These are phyloP conservation scores for Mesocentrotus franciscanus DNA, from an alignment of 53 echinoderm and acorn worm genomes.

Conservation along the genomic window DNA sequence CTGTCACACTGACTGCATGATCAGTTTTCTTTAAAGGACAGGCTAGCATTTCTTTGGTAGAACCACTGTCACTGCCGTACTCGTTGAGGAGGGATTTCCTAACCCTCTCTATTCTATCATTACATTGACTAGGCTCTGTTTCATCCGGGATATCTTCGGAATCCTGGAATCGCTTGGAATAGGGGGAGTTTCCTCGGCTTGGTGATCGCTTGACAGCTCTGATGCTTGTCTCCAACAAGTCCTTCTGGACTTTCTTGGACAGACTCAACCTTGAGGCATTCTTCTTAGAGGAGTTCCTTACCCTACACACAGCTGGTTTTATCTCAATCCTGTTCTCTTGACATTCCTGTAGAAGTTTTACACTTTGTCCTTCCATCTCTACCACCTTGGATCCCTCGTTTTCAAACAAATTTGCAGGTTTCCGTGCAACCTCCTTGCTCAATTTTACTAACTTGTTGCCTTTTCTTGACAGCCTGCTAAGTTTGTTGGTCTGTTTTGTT, in stretches of 20 bases:
- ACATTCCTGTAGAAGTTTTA: background rate
- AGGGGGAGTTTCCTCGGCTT: conserved; percentile 80
- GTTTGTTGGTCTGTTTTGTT: background rate
- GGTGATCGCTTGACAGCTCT: conserved; percentile 72
- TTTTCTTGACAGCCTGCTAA: conserved; percentile 48
- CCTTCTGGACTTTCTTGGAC: conserved; percentile 36
- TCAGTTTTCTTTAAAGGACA: background rate
- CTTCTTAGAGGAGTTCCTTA: conserved; percentile 41
- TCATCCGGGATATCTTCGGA: background rate
- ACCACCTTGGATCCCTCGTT: background rate
- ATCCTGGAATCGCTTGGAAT: conserved; percentile 74
- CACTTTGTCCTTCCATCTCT: background rate
- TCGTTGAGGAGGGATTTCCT: conserved; percentile 49
- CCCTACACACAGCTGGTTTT: conserved; percentile 37
- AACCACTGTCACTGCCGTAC: background rate
- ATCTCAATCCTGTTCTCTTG: background rate
- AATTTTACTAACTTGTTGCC: conserved; percentile 16
- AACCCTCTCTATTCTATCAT: conserved; percentile 24
- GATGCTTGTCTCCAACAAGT: background rate
- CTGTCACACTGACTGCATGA: background rate
- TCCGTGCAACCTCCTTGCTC: background rate
- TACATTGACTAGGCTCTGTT: background rate
- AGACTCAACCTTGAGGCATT: conserved; percentile 7
- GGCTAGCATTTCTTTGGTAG: background rate
- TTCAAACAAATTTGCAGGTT: background rate